These are phyloP conservation scores for Leptosomus discolor DNA, from an alignment of 2,113 vertebrate genomes.

Conservation along the genomic window DNA sequence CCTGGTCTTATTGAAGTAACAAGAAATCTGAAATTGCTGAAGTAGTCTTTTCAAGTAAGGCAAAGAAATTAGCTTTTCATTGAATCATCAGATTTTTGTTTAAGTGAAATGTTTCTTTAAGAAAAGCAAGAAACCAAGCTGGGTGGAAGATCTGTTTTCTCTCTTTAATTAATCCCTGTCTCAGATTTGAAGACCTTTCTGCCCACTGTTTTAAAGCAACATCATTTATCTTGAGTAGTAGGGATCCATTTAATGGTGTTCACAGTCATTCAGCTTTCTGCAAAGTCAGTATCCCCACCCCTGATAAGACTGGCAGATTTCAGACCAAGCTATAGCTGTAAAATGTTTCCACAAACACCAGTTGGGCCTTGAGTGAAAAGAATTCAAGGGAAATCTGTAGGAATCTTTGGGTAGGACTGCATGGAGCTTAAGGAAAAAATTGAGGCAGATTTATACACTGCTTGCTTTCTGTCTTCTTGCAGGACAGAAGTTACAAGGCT, in stretches of 20 bases:
- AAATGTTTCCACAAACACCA: neutral
- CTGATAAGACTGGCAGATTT: conserved; percentile 30
- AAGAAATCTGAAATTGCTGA: neutral
- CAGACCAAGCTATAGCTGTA: neutral
- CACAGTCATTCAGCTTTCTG: neutral
- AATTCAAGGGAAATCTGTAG: neutral
- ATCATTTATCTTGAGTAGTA: conserved; percentile 35
- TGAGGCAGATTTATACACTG: neutral
- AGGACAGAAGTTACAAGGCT: neutral
- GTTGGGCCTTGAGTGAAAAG: neutral
- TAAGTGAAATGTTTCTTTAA: conserved; percentile 27
- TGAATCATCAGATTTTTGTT: neutral
- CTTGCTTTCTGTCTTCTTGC: neutral
- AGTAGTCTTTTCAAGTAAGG: neutral
- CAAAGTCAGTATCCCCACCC: neutral
- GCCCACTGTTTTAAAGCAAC: conserved; percentile 18
- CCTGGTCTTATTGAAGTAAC: neutral
- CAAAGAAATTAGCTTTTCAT: neutral
- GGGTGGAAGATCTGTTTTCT: conserved; percentile 32
- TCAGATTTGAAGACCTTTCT: conserved; percentile 35
- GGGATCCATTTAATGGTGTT: neutral
- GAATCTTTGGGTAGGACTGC: neutral
- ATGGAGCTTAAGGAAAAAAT: neutral
- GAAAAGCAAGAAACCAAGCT: conserved; percentile 20
- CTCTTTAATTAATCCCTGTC: conserved; percentile 51